These are phyloP conservation scores for Sigmodon hispidus DNA, from an alignment of 2,113 vertebrate species.

Conservation along the genomic window DNA sequence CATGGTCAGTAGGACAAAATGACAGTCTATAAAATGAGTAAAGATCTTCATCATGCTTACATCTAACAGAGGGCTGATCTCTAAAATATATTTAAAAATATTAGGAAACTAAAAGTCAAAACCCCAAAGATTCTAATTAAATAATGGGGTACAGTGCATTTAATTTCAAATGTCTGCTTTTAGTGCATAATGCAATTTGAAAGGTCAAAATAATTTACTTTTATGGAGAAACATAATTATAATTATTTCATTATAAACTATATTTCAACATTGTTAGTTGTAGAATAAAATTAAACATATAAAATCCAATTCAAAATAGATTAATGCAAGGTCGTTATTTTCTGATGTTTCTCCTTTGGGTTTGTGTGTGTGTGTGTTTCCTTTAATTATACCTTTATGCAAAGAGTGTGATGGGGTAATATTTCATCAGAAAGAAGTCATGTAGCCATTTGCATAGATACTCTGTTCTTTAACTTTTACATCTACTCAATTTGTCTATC, in stretches of 20 bases:
- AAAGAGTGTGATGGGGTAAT: background rate
- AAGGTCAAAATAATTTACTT: background rate
- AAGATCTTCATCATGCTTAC: too few species aligned
- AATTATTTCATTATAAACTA: background rate
- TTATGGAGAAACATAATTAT: background rate
- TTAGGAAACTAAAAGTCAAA: too few species aligned
- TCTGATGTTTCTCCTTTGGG: background rate
- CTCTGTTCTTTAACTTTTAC: background rate
- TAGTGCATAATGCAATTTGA: background rate
- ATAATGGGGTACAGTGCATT: too few species aligned
- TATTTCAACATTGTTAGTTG: background rate
- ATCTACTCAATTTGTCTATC: background rate
- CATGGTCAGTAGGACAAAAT: too few species aligned
- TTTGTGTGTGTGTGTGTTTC: background rate
- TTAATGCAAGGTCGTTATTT: background rate
- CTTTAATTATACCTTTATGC: background rate
- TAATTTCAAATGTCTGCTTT: background rate
- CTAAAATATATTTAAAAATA: too few species aligned
- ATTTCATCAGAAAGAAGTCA: background rate
- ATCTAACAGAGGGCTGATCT: too few species aligned
- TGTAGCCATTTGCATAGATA: background rate
- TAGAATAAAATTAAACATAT: background rate
- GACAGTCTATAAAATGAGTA: too few species aligned
- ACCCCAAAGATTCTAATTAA: too few species aligned
- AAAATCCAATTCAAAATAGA: background rate